These are phyloP conservation scores for Harpalus rubripes DNA, from an alignment of 2,888 invertebrate genomes.

Conservation along the genomic window DNA sequence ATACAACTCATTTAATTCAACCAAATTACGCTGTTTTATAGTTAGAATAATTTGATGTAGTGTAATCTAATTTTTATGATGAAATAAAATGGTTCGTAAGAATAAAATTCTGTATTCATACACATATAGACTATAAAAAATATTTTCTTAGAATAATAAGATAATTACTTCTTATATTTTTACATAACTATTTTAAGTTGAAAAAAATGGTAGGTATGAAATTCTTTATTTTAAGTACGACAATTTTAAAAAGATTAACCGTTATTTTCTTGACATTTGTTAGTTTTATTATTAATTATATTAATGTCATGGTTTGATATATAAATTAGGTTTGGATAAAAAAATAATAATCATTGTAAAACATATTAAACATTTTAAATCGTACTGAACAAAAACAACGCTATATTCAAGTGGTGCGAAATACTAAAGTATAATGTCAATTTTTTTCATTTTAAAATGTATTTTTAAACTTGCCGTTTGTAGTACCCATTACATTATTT, in stretches of 20 bases:
- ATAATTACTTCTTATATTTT: conserved; percentile 20
- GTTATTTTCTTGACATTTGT: conserved; percentile 23
- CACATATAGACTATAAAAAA: background rate
- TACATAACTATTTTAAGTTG: background rate
- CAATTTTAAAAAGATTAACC: conserved; percentile 35
- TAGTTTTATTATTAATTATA: background rate
- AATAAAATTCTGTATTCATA: conserved; percentile 5
- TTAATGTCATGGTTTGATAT: background rate
- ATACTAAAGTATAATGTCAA: no score
- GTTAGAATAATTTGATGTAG: conserved; percentile 18
- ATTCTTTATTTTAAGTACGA: background rate
- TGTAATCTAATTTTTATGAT: conserved; percentile 39
- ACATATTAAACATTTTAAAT: background rate
- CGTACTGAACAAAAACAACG: background rate
- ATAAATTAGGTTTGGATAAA: background rate
- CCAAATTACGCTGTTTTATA: conserved; percentile 20
- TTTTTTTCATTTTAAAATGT: no score
- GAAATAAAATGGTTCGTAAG: conserved; percentile 6
- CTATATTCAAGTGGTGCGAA: no score
- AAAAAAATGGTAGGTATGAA: background rate
- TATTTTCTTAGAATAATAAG: conserved; percentile 24
- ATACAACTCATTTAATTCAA: conserved; percentile 49
- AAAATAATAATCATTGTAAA: background rate
- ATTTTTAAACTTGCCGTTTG: no score
- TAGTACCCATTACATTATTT: no score